phyloP scores from a whole-genome alignment of 2,113 vertebrate species.

The Campylomormyrus numenius region DNA sequence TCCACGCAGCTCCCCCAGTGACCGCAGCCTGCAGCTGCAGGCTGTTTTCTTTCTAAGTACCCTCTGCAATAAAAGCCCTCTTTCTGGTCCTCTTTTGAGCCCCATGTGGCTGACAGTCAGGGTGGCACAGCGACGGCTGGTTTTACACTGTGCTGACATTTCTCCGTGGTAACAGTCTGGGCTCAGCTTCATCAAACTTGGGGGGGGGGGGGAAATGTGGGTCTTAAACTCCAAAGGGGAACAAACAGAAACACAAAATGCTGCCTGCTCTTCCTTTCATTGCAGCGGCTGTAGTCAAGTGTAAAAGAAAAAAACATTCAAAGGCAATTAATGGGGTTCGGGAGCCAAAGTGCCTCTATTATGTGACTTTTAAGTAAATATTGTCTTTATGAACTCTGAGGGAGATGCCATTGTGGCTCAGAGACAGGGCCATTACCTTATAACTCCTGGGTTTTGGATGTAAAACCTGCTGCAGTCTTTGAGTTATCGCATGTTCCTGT shows the following conservation, averaged over 20 bases:
- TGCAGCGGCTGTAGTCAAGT: not conserved
- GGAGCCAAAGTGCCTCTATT: not conserved
- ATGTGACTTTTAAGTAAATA: slow-evolving; percentile 13
- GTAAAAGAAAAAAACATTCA: not conserved
- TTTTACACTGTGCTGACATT: not conserved
- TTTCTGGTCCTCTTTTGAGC: not conserved
- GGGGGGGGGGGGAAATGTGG: not conserved
- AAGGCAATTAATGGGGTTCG: not conserved
- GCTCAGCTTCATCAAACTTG: not conserved
- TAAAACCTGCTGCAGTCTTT: not conserved
- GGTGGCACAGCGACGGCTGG: not conserved
- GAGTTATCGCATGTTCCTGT: not conserved
- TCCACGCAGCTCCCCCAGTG: not conserved
- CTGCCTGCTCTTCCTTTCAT: slow-evolving; percentile 3
- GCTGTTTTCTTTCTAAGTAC: not conserved
- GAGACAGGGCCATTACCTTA: not conserved
- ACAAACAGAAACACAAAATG: not conserved
- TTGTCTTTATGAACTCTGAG: not conserved
- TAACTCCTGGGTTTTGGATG: not conserved
- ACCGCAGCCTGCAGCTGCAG: not conserved
- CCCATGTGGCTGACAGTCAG: not conserved
- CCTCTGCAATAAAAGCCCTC: not conserved
- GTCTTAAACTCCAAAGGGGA: not conserved
- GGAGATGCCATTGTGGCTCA: not conserved
- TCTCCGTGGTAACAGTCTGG: not conserved